phyloP scores from a whole-genome alignment of 2,888 invertebrate species.

The Electrophaes corylata region DNA sequence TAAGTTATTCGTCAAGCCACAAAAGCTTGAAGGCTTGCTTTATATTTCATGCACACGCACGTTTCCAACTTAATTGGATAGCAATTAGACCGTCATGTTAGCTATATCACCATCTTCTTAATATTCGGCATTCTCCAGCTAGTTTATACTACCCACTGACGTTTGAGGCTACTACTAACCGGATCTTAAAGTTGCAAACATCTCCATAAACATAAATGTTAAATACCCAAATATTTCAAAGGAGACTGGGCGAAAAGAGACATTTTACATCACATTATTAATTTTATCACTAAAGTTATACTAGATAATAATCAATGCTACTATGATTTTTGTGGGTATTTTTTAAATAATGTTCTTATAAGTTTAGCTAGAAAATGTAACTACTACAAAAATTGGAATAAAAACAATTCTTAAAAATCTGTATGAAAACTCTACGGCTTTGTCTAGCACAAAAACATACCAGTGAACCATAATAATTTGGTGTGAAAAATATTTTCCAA shows the following conservation, averaged over 20 bases:
- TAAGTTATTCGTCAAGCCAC: conserved; percentile 70
- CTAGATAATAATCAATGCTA: too few species aligned
- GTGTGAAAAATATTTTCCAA: too few species aligned
- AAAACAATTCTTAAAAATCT: conserved; percentile 18
- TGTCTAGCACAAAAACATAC: too few species aligned
- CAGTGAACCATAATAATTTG: too few species aligned
- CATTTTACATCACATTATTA: too few species aligned
- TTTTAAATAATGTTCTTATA: too few species aligned
- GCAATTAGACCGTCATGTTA: conserved; percentile 65
- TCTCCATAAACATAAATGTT: conserved; percentile 16
- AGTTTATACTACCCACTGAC: conserved; percentile 39
- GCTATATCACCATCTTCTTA: conserved; percentile 56
- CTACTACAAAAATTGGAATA: too few species aligned
- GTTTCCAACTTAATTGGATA: conserved; percentile 64
- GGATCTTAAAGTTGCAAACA: conserved; percentile 38
- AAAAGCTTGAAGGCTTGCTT: conserved; percentile 77
- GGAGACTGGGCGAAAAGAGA: too few species aligned
- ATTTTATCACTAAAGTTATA: too few species aligned
- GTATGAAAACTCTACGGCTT: too few species aligned
- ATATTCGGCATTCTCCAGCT: conserved; percentile 36
- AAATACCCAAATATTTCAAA: conserved; percentile 33
- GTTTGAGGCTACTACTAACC: conserved; percentile 34
- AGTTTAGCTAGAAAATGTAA: too few species aligned
- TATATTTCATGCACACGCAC: conserved; percentile 80
- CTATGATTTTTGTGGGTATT: too few species aligned